These are phyloP conservation scores for Tetranychus piercei DNA, from an alignment of 2,888 invertebrate genomes.

Conservation along the genomic window DNA sequence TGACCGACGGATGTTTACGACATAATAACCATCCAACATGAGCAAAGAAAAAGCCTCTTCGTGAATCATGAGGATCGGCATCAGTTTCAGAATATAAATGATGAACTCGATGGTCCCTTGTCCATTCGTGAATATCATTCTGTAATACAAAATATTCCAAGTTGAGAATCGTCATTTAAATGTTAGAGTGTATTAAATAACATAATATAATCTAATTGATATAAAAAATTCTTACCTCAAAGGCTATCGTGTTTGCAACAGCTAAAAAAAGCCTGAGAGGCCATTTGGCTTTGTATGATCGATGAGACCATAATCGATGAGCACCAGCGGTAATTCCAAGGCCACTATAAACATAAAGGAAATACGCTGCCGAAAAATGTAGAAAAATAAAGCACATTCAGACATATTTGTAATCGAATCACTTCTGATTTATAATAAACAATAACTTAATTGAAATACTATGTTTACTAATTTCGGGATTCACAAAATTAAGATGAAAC, in stretches of 20 bases:
- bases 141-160: slow-evolving; percentile 20
- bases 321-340: slow-evolving; percentile 84
- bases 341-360: slow-evolving; percentile 46
- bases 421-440: not conserved
- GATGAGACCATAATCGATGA: slow-evolving; percentile 83
- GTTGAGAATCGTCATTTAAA: not conserved
- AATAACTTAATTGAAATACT: not conserved
- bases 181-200: not conserved
- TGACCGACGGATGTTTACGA: slow-evolving; percentile 37
- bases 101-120: slow-evolving; percentile 34
- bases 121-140: slow-evolving; percentile 34
- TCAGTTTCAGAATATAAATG: slow-evolving; percentile 35
- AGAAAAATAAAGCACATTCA: not conserved
- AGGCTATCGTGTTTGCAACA: slow-evolving; percentile 63
- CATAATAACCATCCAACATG: slow-evolving; percentile 39
- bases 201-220: not conserved
- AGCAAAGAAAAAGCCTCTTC: slow-evolving; percentile 38
- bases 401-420: not conserved
- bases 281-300: slow-evolving; percentile 71
- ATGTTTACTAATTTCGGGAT: not conserved
- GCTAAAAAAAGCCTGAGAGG: slow-evolving; percentile 62
- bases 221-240: slow-evolving; percentile 46
- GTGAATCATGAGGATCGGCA: slow-evolving; percentile 34
- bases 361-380: slow-evolving; percentile 35
- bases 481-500: not conserved